These are phyloP conservation scores for Canis aureus DNA, from an alignment of 2,113 vertebrate genomes.

Conservation along the genomic window DNA sequence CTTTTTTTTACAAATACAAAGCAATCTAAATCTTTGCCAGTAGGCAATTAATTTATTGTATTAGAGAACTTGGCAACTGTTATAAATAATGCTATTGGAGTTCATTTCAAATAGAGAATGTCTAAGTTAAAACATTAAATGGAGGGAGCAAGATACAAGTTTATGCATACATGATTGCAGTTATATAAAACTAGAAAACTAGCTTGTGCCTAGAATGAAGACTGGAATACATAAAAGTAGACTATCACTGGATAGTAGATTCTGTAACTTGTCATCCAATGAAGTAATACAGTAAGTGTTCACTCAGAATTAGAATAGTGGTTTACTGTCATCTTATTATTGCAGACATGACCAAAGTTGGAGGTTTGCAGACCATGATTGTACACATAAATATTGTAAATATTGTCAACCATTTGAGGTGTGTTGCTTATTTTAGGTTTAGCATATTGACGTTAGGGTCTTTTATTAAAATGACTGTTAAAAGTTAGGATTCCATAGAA, in stretches of 20 bases:
- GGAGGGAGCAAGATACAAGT: background rate
- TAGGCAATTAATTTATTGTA: background rate
- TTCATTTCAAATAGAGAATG: background rate
- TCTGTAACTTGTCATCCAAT: background rate
- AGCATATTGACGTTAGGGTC: background rate
- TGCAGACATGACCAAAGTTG: background rate
- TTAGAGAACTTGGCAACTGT: background rate
- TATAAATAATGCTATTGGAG: background rate
- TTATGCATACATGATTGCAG: background rate
- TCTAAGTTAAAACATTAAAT: background rate
- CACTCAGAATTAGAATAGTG: conserved; percentile 10
- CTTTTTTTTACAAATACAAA: background rate
- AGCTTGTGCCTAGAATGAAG: background rate
- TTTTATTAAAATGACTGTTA: background rate
- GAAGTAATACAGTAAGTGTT: background rate
- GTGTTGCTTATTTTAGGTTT: background rate
- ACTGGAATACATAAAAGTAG: background rate
- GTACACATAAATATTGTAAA: background rate
- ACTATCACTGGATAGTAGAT: background rate
- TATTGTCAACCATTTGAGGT: background rate
- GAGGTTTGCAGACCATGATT: background rate
- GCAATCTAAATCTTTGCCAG: background rate
- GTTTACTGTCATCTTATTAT: background rate
- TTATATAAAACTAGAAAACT: background rate
- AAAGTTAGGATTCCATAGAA: background rate